Base-by-base conservation (phyloP, 2,797 vertebrate species). In the Potorous gilbertii region DNA sequence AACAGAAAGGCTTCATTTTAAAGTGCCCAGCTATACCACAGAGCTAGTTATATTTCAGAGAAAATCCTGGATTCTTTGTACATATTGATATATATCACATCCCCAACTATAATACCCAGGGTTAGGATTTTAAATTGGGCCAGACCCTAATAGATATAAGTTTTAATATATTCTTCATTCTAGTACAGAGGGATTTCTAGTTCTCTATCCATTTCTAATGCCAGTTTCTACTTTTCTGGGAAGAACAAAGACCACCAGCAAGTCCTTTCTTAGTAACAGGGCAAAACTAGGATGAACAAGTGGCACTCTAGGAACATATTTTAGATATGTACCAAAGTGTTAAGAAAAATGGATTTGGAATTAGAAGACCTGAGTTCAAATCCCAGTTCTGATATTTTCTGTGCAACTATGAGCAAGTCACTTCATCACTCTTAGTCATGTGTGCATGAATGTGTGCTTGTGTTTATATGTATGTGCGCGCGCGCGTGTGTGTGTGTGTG, bases 61-160 rank as follows among this genome's bases (percentile, higher is more conserved):
- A 89, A 93, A 92, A 74, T 59, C n/a, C 91, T 81, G 50, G 29
- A 74, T 94, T 28, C 46, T 94, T 10, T 94, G 34, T 95, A 87
- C 57, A 24, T 2, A 94, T 87, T 31, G 66, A 87, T 91, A 18
- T n/a, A n/a, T 59, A 96, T 28, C 54, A 91, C 29, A 74, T 55
- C n/a, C 94, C 34, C 90, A 55, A 92, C 46, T 50, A 62, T 0
- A 90, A 59, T 6, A 54, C 54, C 74, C n/a, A 92, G 55, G 21
- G 81, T 91, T 11, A 93, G 96, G 28, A 18, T 31, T 92, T 95
- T 90, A 90, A 66, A 89, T 13, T 74, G 12, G 8, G 27, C 55
- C 40, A 92, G 93, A 81, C 90, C 13, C 66, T 94, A 27, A 1
- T 95, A 95, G 62, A 52, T 5, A 8, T 91, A 94, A 95, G 90